These are phyloP conservation scores for Cylas formicarius DNA, from an alignment of 1,140 invertebrate genomes.

Conservation along the genomic window DNA sequence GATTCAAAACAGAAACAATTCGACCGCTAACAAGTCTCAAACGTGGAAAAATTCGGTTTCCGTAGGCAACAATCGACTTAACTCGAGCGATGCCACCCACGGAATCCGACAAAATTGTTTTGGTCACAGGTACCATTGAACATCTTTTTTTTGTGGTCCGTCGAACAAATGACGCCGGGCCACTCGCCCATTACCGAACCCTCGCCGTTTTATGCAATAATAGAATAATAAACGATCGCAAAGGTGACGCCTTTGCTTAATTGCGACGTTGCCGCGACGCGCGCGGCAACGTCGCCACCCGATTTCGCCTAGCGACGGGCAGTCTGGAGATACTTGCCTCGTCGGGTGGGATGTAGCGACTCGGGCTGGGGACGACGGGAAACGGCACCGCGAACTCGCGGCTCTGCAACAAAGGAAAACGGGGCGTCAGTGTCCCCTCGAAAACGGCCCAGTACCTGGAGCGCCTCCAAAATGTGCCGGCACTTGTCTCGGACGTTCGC, in stretches of 20 bases:
- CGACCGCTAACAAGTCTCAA: no score
- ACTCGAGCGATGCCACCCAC: no score
- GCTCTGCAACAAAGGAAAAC: constrained; percentile 43
- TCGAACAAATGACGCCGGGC: no score
- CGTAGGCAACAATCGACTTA: no score
- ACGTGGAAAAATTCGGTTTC: no score
- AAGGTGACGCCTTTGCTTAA: constrained; percentile 3
- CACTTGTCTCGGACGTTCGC: constrained; percentile 52
- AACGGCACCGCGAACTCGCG: constrained; percentile 50
- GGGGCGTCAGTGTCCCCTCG: not conserved
- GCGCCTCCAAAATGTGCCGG: constrained; percentile 49
- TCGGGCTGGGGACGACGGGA: constrained; percentile 49
- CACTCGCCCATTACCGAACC: no score
- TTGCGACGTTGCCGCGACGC: constrained; percentile 9
- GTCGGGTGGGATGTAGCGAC: constrained; percentile 48
- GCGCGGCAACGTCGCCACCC: constrained; percentile 8
- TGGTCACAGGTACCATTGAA: no score
- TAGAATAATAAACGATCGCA: not conserved
- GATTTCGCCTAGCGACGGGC: constrained; percentile 20
- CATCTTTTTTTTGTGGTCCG: no score
- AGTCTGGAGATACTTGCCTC: constrained; percentile 46
- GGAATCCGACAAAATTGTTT: no score
- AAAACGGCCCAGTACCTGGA: constrained; percentile 44
- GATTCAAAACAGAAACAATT: no score
- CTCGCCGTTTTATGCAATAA: no score